phyloP scores from a whole-genome alignment of 1,140 invertebrate genomes.

The Zaprionus gabonicus region DNA sequence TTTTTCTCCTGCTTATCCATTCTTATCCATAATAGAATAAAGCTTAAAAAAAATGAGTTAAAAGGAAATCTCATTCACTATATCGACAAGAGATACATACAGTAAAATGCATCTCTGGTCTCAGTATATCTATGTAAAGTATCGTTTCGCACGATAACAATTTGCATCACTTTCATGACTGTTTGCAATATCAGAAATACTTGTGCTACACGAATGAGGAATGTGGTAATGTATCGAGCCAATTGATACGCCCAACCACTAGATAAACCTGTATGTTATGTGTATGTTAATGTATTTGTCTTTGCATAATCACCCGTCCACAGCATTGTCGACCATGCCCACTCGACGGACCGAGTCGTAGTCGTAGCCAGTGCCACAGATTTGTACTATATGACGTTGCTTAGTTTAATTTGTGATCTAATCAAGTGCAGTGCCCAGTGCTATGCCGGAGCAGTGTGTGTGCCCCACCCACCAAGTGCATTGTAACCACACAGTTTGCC shows the following conservation, averaged over 20 bases:
- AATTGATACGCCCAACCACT: slow-evolving; percentile 1
- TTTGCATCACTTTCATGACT: neutral
- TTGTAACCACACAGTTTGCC: neutral
- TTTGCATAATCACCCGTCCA: neutral
- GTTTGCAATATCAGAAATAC: neutral
- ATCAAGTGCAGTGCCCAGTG: slow-evolving; percentile 53
- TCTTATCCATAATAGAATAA: no score
- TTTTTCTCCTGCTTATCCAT: no score
- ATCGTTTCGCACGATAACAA: no score
- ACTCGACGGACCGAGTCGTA: neutral
- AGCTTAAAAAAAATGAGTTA: no score
- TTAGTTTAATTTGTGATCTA: slow-evolving; percentile 65
- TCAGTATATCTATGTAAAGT: no score
- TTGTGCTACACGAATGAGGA: neutral
- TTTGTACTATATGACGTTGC: slow-evolving; percentile 44
- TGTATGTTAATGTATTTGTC: slow-evolving; percentile 8
- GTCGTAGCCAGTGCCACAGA: slow-evolving; percentile 11
- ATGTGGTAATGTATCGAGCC: neutral
- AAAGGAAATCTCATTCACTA: no score
- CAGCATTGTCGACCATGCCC: neutral
- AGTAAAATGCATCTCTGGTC: no score
- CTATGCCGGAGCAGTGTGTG: slow-evolving; percentile 17
- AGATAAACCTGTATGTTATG: neutral
- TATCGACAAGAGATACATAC: no score
- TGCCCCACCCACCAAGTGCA: neutral